Evolutionary conservation across 2,113 vertebrate species (phyloP).

Genomic region (Pogona vitticeps): DNA sequence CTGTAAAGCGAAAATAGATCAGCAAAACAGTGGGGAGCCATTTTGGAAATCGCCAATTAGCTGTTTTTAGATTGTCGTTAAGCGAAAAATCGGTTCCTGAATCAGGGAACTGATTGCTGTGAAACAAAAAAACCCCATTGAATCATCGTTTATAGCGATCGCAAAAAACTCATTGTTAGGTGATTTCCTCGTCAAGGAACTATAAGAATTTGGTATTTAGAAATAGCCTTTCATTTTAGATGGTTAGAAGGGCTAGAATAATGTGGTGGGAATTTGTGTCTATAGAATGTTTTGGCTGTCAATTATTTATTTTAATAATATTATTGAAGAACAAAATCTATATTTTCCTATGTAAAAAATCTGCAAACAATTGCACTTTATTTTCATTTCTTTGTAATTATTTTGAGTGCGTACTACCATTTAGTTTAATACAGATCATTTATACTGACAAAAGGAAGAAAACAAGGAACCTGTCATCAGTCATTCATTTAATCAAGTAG

Average conservation of each 20-base stretch:
- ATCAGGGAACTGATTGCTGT: neutral
- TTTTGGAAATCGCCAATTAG: no score
- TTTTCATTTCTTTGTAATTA: constrained; percentile 70
- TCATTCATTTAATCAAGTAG: constrained; percentile 85
- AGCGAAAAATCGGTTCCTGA: no score
- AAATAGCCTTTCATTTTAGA: constrained; percentile 33
- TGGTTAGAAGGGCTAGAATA: constrained; percentile 4
- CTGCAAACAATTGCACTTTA: constrained; percentile 33
- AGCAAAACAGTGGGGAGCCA: no score
- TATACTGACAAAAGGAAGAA: constrained; percentile 76
- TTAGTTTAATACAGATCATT: constrained; percentile 78
- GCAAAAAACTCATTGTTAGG: no score
- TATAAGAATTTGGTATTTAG: neutral
- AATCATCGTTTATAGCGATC: no score
- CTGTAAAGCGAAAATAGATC: no score
- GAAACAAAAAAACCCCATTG: no score
- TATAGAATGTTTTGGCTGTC: neutral
- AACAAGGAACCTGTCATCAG: constrained; percentile 80
- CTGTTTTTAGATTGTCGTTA: neutral
- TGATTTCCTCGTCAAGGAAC: no score
- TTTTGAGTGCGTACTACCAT: constrained; percentile 60
- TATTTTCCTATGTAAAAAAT: constrained; percentile 49
- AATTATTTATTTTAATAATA: constrained; percentile 6
- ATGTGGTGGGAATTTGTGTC: neutral
- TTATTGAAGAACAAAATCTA: constrained; percentile 8